Percentiles rank a stretch among this genome's conserved stretches.
Conservation (phyloP, 2,113 vertebrate species). For the Lagopus leucura region DNA sequence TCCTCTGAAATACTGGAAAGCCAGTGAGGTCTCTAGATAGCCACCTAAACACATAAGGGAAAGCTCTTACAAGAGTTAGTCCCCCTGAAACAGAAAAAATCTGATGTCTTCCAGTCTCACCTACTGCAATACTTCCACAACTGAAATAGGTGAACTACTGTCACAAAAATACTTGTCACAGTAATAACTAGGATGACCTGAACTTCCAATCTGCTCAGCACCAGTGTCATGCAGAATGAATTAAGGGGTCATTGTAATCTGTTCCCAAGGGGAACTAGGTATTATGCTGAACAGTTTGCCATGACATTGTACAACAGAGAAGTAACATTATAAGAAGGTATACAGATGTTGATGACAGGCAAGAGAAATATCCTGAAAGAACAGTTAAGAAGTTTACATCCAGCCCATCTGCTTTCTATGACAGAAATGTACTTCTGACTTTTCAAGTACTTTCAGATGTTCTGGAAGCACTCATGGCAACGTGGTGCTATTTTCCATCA, state of each 20-base stretch:
- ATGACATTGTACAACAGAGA: neutral
- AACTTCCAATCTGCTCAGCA: neutral
- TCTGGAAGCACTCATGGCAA: neutral
- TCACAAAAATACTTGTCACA: neutral
- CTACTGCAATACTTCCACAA: neutral
- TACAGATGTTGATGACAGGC: neutral
- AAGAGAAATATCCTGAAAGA: neutral
- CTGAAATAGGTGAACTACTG: neutral
- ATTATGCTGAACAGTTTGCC: neutral
- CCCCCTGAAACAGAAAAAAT: neutral
- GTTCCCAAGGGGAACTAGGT: neutral
- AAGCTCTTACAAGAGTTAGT: neutral
- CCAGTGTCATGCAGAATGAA: neutral
- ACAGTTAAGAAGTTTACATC: neutral
- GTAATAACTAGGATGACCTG: neutral
- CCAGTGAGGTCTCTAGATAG: too few relatives aligned
- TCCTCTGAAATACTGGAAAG: too few relatives aligned
- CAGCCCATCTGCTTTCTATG: neutral
- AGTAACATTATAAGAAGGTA: neutral
- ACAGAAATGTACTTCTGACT: neutral
- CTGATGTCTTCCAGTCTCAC: neutral
- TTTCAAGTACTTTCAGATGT: neutral
- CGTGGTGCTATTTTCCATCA: neutral
- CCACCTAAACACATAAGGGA: neutral
- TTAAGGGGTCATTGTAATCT: neutral